Evolutionary conservation across 1,140 invertebrate species (phyloP), one percentile per base, ranked within the genome.

Genomic region (Neodiprion virginianus): DNA sequence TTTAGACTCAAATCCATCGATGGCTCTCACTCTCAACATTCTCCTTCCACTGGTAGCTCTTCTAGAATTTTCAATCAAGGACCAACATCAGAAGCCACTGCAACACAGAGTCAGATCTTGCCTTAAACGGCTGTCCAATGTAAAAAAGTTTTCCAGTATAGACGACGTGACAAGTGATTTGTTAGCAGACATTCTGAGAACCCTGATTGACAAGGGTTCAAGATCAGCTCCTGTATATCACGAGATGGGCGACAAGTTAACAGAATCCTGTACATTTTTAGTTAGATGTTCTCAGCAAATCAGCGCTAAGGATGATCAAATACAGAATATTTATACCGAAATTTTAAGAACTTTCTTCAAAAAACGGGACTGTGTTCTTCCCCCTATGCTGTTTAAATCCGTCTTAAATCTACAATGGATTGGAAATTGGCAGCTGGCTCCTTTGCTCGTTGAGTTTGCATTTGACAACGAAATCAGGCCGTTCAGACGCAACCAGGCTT

Each of bases 11-110:
- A 89, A 90, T 67, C 92, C 93, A 8, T 88, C 91, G 1, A 91
- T 95, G 91, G 87, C 91, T 61, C 85, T 93, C 17, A 89, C 90
- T 50, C 80, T 94, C n/a, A 91, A 92, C 74, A 92, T 94, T 87
- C 90, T 94, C 65, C 84, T 92, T 1, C 91, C 93, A 0, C 79
- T 95, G 1, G 92, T 92, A 48, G 88, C 91, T 75, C 87, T 91
- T 72, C 79, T 94, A 1, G 93, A 94, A 82, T 92, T 91, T 81
- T 91, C 91, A 75, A 92, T 94, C 69, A 91, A 92, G 79, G 92
- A 94, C 78, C 88, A 86, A 61, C 91, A 93, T 82, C 92, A 94
- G 74, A 91, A 90, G 81, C 93, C 93, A 48, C 79, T 95, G n/a
- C 89, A 92, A 81, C 89, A 89, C 73, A 89, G 92, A 80, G 83